Base-by-base conservation (phyloP, 2,888 invertebrate genomes). In the Endotricha flammealis region DNA sequence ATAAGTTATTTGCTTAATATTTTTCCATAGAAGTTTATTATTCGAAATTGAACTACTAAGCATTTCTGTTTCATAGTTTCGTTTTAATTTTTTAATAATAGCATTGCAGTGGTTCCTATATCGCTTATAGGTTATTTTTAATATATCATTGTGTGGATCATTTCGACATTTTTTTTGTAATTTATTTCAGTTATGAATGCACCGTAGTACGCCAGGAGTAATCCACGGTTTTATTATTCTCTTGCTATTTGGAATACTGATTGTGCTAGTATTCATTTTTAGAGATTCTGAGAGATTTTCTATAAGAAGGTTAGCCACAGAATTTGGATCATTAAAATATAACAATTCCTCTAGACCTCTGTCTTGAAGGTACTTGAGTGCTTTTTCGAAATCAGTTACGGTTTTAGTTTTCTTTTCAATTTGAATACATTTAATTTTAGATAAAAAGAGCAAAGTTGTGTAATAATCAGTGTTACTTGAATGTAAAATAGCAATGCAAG, bases 161-260 rank as follows among this genome's bases (percentile, higher is more conserved):
- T 12, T 9, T n/a, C 12, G 5, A 20, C 12, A 12, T 10, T 32
- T 9, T 28, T 13, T 28, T 32, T 37, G 32, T 9, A 37, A 7
- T n/a, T 13, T 32, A 12, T 37, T 37, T 9, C 37, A 11, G 10
- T 37, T 37, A 13, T 22, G 25, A 9, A 37, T 37, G 12, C 37
- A 37, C 1, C 27, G 10, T 10, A 33, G 7, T 1, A 31, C 12
- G 8, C 22, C 29, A 16, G 12, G 36, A 9, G 29, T 32, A 6
- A 32, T 32, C 32, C 32, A 32, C 8, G 32, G 32, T 12, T 23
- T 32, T 3, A 32, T 24, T 1, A 25, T 10, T 3, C 32, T 8
- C n/a, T 25, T 25, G 7, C 9, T 24, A 14, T 9, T 25, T 4
- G 32, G 24, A 3, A 32, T 32, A 12, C 5, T 8, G 5, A 9